A percentile compares a stretch with the other conserved stretches of the same genome.
Evolutionary conservation across 2,797 vertebrate genomes (phyloP).

Genomic region (Simalia tracyae): DNA sequence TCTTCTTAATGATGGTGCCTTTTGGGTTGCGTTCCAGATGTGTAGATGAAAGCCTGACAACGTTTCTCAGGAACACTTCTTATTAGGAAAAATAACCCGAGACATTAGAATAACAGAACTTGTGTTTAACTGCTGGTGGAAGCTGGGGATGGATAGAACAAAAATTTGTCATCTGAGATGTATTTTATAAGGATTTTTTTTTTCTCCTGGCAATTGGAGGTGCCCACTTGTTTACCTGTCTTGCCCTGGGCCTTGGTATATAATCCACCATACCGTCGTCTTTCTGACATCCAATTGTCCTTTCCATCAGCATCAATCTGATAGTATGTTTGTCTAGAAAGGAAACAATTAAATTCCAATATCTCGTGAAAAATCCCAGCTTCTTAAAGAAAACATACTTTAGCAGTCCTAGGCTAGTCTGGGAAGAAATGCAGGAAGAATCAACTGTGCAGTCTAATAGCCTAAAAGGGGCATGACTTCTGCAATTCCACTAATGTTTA

Average conservation of each 20-base stretch:
- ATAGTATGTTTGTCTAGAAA: constrained; percentile 81
- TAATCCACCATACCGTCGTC: constrained; percentile 67
- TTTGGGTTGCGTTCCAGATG: constrained; percentile 48
- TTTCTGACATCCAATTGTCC: constrained; percentile 71
- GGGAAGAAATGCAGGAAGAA: constrained; percentile 55
- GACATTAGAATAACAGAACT: constrained; percentile 67
- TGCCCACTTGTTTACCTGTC: constrained; percentile 66
- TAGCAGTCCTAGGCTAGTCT: constrained; percentile 55
- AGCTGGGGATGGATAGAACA: constrained; percentile 67
- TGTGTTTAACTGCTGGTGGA: constrained; percentile 61
- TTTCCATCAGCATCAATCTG: constrained; percentile 76
- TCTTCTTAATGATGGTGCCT: constrained; percentile 25
- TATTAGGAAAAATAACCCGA: constrained; percentile 67
- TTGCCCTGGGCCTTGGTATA: constrained; percentile 62
- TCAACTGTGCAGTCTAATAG: constrained; percentile 53
- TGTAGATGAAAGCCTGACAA: constrained; percentile 46
- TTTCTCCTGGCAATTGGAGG: constrained; percentile 51
- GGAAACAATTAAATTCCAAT: constrained; percentile 82
- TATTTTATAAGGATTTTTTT: constrained; percentile 65
- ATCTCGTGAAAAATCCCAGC: constrained; percentile 68
- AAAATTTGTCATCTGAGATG: constrained; percentile 64
- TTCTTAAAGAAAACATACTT: constrained; percentile 75
- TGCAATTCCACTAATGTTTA: constrained; percentile 29
- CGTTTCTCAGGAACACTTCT: constrained; percentile 54
- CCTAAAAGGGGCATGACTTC: constrained; percentile 39